Base-by-base conservation (phyloP, 1,140 invertebrate species). In the Drosophila navojoa region DNA sequence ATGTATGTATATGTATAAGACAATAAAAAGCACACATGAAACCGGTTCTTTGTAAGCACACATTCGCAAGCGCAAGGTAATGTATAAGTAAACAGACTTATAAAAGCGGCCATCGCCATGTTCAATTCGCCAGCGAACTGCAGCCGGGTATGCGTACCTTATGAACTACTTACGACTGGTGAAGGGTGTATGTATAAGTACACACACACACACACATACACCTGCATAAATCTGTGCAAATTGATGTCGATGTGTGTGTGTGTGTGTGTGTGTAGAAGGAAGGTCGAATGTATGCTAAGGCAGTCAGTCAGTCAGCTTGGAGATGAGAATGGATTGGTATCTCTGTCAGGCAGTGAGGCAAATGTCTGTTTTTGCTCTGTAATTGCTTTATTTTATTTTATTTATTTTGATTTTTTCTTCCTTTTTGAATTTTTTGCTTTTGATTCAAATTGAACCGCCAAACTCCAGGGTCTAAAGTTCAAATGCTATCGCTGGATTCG, bases 401-500 rank as follows among this genome's bases (percentile, higher is more conserved):
- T 27, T 29, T 29, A 3, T 29, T n/a, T n/a, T n/a, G n/a, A n/a
- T n/a, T n/a, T n/a, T n/a, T 22, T 22, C 19, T 22, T 22, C 19
- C 19, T 22, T 1, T 22, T 22, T 22, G 2, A 22, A 22, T 5
- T 29, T 29, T 63, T 55, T 52, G 53, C 19, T 16, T 54, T 67
- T 52, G 45, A 67, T 52, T 62, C 38, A 9, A 15, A 16, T 22
- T 19, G 10, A 5, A 27, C 13, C 45, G 42, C 35, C 11, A 11
- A 55, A 25, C 35, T 27, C 27, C 32, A 9, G 44, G 7, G 15
- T 35, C 11, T 38, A 60, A 60, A 66, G 68, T 71, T 71, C 61
- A 71, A 71, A 57, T 38, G 68, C 54, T 76, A 76, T 76, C 73
- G 45, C 52, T n/a, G 32, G 5, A 49, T 13, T 49, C 53, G 42